Conservation (phyloP, 30 jellyfish, hydroid and myxozoan genomes). For the Hydra vulgaris region DNA sequence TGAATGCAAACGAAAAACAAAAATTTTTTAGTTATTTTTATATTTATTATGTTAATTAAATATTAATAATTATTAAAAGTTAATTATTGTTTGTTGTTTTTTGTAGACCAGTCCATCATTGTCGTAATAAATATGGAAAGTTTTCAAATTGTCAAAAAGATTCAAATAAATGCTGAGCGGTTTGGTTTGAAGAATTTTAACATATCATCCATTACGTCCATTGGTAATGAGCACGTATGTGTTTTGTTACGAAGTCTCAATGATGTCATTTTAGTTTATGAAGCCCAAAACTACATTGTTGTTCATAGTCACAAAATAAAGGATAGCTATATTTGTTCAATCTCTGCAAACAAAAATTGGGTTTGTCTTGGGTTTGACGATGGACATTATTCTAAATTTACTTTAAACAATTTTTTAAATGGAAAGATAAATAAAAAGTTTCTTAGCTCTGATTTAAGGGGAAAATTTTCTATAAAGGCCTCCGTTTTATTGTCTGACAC, state of each 20-base stretch:
- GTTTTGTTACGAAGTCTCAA: slow-evolving; percentile 47
- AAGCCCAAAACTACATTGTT: slow-evolving; percentile 22
- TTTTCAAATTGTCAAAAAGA: background rate
- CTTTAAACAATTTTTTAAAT: slow-evolving; percentile 20
- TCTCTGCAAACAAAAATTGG: slow-evolving; percentile 29
- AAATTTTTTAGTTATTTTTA: no score
- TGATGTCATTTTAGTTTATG: slow-evolving; percentile 44
- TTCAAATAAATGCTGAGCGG: background rate
- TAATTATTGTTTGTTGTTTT: no score
- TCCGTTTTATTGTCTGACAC: background rate
- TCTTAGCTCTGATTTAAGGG: background rate
- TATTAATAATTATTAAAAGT: no score
- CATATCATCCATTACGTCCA: background rate
- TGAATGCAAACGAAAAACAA: no score
- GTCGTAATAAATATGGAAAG: background rate
- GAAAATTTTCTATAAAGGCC: background rate
- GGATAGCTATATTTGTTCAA: slow-evolving; percentile 37
- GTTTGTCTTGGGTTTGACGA: slow-evolving; percentile 64
- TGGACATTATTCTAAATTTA: slow-evolving; percentile 37
- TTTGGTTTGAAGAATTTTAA: background rate
- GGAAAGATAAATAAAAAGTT: background rate
- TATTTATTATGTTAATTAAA: no score
- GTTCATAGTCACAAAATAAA: slow-evolving; percentile 13
- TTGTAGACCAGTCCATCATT: background rate
- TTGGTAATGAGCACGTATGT: slow-evolving; percentile 43